phyloP scores from a whole-genome alignment of 2,113 vertebrate species.

The Gasterosteus aculeatus region DNA sequence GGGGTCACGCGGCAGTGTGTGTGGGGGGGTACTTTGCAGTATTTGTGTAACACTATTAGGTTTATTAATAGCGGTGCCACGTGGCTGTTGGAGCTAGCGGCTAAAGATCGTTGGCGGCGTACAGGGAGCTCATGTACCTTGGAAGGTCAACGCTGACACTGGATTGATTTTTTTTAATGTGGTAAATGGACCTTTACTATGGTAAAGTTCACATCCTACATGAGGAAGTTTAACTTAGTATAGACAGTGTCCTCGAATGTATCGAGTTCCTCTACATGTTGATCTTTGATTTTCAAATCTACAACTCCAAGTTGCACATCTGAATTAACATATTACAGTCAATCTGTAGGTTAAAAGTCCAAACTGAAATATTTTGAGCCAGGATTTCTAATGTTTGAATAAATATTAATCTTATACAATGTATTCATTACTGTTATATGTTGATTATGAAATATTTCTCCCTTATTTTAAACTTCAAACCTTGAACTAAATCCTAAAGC shows the following conservation, averaged over 20 bases:
- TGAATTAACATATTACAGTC: not conserved
- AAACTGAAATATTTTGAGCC: not conserved
- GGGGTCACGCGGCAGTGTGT: conserved; percentile 42
- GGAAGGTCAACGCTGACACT: conserved; percentile 52
- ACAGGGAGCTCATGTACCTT: conserved; percentile 44
- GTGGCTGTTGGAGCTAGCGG: conserved; percentile 48
- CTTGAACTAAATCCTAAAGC: not conserved
- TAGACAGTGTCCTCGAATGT: not conserved
- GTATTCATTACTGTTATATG: not conserved
- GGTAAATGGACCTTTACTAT: not conserved
- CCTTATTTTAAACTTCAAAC: not conserved
- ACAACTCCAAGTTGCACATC: not conserved
- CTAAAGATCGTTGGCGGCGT: conserved; percentile 28
- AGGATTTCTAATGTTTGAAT: not conserved
- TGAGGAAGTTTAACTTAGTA: not conserved
- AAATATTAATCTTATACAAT: not conserved
- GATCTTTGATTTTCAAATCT: not conserved
- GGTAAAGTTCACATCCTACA: not conserved
- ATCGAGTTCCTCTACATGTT: not conserved
- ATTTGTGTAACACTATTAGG: conserved; percentile 61
- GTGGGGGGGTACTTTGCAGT: conserved; percentile 53
- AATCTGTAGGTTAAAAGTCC: not conserved
- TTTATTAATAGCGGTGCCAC: conserved; percentile 76
- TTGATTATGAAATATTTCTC: not conserved
- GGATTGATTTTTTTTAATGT: conserved; percentile 12